Evolutionary conservation across 35 echinoderm and acorn worm species (phyloP), one percentile per base, ranked within the genome.

Genomic region (Heliocidaris erythrogramma): DNA sequence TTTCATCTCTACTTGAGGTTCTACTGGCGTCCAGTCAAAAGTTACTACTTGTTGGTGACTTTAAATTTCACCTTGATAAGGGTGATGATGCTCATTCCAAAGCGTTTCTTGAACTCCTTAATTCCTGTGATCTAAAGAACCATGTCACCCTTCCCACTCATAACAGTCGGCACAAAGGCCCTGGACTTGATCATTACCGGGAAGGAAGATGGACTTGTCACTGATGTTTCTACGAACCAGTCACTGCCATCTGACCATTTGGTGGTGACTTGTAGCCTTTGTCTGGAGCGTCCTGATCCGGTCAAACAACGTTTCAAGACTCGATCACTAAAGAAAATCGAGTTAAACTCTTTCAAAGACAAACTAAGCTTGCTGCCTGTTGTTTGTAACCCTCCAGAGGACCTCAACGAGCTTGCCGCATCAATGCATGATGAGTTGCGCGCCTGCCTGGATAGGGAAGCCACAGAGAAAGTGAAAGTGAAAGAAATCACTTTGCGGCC

Each of bases 61-160:
- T 93, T 12, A 93, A 93, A 17, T 7, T 93, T 10, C 92, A 93
- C 30, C 48, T 59, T 27, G 92, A 93, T 93, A 50, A 27, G 9
- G 48, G 48, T 13, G 24, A 11, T 6, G 59, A 93, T 16, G 18
- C 4, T 61, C 30, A 93, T 59, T 47, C 59, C 30, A 5, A 5
- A 17, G 30, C 48, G 5, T 93, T 18, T 31, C 13, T 93, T 5
- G 14, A 48, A 60, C 12, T 56, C 4, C 92, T 93, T 93, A 5
- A 9, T 10, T 24, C 12, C 9, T 13, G 27, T 60, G 92, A 31
- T 18, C 42, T 93, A 13, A 21, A 93, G 31, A 48, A 59, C 48
- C 31, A 18, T 60, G 52, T 59, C 5, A 31, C 48, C 30, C 5
- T 13, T 5, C 92, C 92, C 14, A 93, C 92, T 16, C 92, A 93